Evolutionary conservation across 2,797 vertebrate genomes (phyloP).

Genomic region (Sebastiscus albofasciatus): DNA sequence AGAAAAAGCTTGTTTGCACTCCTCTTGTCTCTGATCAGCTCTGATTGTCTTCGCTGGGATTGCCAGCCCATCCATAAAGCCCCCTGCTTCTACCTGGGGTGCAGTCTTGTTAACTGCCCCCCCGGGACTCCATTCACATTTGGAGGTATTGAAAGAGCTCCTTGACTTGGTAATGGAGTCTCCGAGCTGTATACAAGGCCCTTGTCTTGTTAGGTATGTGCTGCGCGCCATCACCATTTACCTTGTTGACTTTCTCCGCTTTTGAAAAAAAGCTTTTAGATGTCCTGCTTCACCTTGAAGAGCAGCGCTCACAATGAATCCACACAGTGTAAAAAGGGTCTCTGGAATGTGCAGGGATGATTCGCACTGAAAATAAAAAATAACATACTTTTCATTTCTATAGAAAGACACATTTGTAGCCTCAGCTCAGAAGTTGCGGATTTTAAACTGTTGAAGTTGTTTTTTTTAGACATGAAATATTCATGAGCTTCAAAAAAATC

Average conservation of each 20-base stretch:
- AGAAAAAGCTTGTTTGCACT: conserved; percentile 38
- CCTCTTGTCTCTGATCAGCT: conserved; percentile 53
- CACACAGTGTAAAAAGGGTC: conserved; percentile 8
- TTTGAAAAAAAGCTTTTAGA: conserved; percentile 52
- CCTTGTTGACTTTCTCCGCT: conserved; percentile 49
- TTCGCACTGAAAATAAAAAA: conserved; percentile 10
- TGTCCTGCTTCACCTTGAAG: conserved; percentile 34
- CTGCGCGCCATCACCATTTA: conserved; percentile 32
- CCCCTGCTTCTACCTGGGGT: conserved; percentile 30
- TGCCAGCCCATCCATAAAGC: conserved; percentile 36
- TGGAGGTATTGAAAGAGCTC: conserved; percentile 38
- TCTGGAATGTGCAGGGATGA: not conserved
- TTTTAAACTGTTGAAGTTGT: conserved; percentile 27
- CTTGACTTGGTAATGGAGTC: conserved; percentile 53
- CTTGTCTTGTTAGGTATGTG: conserved; percentile 46
- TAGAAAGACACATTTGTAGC: not conserved
- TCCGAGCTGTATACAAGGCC: conserved; percentile 22
- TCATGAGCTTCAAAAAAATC: conserved; percentile 51
- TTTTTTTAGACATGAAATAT: conserved; percentile 58
- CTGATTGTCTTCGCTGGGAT: conserved; percentile 42
- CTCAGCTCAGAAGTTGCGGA: not conserved
- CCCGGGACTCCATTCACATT: conserved; percentile 53
- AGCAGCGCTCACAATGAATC: conserved; percentile 30
- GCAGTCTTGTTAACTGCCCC: conserved; percentile 54
- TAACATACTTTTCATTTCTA: conserved; percentile 1